Evolutionary conservation across 2,888 invertebrate species (phyloP), one percentile per base, ranked within the genome.

Genomic region (Digitonthophagus gazella): DNA sequence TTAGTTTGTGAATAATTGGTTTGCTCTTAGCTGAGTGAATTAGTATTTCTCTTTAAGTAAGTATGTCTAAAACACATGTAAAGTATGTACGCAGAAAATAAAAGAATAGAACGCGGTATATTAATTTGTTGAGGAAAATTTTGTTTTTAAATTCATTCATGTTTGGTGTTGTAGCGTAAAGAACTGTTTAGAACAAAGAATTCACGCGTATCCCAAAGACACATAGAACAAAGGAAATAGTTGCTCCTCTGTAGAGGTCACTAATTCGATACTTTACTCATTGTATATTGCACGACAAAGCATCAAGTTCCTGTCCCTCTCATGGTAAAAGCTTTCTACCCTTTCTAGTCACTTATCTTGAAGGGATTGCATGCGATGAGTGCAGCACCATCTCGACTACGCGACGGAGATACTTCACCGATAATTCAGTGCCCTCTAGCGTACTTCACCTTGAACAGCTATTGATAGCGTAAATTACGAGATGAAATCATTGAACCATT

Each of bases 311-410:
- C 28, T 44, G 28, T 44, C 11, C 28, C 28, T 11, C 11, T 44
- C 28, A 44, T 11, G 69, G 69, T 69, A 69, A 72, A 72, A 72
- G 72, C 73, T 72, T 71, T 73, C 70, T 66, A 68, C 72, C 67
- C 56, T 64, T 44, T 44, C 69, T 69, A 71, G 70, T 69, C 72
- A 70, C 72, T 73, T 74, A 74, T 75, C 71, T 73, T 72, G 71
- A 74, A 72, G 73, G 73, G 73, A 74, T 74, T 74, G 73, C 72
- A 72, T 72, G 72, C 72, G 73, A 67, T 65, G 68, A 71, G 71
- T 71, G 70, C 71, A 71, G 64, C 58, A 67, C 18, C 16, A 22
- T 55, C 15, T 56, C 58, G 20, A 57, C 15, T 56, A n/a, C 58
- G 44, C 58, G 67, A 54, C 20, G 61, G 64, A 66, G 71, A 71